Conservation (phyloP, 1,140 invertebrate species). For the Drosophila pandora region DNA sequence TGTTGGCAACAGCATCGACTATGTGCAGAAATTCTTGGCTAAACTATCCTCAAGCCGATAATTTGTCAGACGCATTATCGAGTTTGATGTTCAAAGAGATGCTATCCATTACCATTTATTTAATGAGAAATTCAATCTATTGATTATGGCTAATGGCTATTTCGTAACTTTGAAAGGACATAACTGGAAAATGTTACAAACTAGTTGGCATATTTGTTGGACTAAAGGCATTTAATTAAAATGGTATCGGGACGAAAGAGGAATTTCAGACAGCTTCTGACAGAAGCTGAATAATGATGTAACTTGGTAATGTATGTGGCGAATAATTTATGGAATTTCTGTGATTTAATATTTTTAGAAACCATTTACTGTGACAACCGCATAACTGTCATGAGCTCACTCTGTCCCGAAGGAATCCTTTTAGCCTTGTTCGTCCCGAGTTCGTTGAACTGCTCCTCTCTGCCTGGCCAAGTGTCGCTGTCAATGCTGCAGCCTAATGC, state of each 20-base stretch:
- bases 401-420: slow-evolving; percentile 9
- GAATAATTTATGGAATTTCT: too few species aligned
- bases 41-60: slow-evolving; percentile 9
- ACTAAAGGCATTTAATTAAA: not conserved
- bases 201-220: not conserved
- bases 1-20: not conserved
- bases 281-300: too few species aligned
- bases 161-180: not conserved
- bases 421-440: slow-evolving; percentile 18
- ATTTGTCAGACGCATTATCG: slow-evolving; percentile 11
- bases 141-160: not conserved
- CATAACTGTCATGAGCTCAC: slow-evolving; percentile 13
- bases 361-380: not conserved
- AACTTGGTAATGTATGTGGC: too few species aligned
- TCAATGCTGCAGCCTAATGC: slow-evolving; percentile 73
- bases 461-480: slow-evolving; percentile 33
- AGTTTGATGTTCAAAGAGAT: not conserved
- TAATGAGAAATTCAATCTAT: not conserved
- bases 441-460: slow-evolving; percentile 47
- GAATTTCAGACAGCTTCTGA: not conserved
- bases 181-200: not conserved
- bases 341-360: not conserved
- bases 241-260: not conserved
- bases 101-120: not conserved
- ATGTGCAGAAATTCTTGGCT: slow-evolving; percentile 8